Evolutionary conservation across 2,888 invertebrate genomes (phyloP), one percentile per base, ranked within the genome.

Genomic region (Parascotia fuliginaria): DNA sequence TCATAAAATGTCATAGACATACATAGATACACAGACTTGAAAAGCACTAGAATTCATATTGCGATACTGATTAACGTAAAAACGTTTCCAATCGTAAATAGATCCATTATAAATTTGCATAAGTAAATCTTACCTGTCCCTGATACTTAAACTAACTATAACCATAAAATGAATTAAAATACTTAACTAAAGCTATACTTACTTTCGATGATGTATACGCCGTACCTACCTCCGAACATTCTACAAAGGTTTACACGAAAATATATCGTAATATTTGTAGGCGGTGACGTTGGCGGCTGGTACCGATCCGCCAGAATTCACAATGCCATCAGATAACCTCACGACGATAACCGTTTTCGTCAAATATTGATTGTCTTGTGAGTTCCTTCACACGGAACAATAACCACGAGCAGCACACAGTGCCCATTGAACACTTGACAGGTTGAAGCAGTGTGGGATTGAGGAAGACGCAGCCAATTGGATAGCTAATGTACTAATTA

Each of bases 251-350:
- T 68, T 71, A 70, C 70, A 75, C 74, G 70, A 77, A 79, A 75
- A 71, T 75, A n/a, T n/a, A 73, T 71, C 55, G 68, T 72, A 67
- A 76, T 75, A 73, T 75, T 69, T 47, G 74, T 74, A 69, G 73
- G 78, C 75, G 80, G 85, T 73, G 86, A 85, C 75, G 78, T 70
- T 84, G 79, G 79, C 65, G 83, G 69, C 80, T 82, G 86, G 84
- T 67, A 89, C 88, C 80, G 73, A 72, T 73, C 71, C 73, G 73
- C 73, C 75, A 77, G 79, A 77, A 79, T 77, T 82, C 72, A 81
- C 79, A 79, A 79, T 81, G 75, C 79, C 83, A 83, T 85, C 84
- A 71, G 82, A 83, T 84, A 83, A 81, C 70, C 58, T 69, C 60
- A 65, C 65, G 62, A 53, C 71, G 73, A 69, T 68, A 76, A 79